Evolutionary conservation across 2,888 invertebrate species (phyloP), one percentile per base, ranked within the genome.

Genomic region (Carterocephalus palaemon): DNA sequence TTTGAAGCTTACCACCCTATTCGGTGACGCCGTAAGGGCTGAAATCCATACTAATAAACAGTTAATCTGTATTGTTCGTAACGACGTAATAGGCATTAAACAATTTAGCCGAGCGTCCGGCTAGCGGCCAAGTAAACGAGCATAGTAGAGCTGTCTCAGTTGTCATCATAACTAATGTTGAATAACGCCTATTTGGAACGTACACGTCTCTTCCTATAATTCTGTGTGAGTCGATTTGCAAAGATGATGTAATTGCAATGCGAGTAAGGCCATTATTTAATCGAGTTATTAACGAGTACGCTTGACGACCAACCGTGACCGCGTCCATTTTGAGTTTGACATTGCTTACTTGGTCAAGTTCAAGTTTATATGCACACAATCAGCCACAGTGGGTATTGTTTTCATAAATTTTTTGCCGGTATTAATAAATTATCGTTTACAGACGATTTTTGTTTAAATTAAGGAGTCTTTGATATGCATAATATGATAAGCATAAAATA

Each of bases 301-400:
- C 47, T 54, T 47, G 45, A 46, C 48, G 48, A 50, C 48, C 37
- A 37, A 62, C 57, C 60, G 61, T 58, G 60, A 54, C 54, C 54
- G 58, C 61, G 60, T 56, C 51, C 59, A 59, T 65, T 66, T 60
- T 50, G 53, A 48, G 53, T 56, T 64, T 63, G 68, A 74, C 72
- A 67, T 72, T 68, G 68, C 54, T 62, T 68, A 70, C 73, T 67
- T 77, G 79, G 81, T 80, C 82, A 83, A 83, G 82, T 83, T 83
- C 78, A 83, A 75, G 78, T 64, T 60, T 47, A 45, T 26, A 26
- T 20, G 26, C 22, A 23, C 8, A 23, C 31, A 32, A 4, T 29
- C 17, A n/a, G n/a, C n/a, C n/a, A n/a, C n/a, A n/a, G n/a, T n/a
- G n/a, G n/a, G 24, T 32, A 8, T 17, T 20, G 31, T 32, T 15